Evolutionary conservation across 2,113 vertebrate genomes (phyloP).

Genomic region (Macheiramphus alcinus): DNA sequence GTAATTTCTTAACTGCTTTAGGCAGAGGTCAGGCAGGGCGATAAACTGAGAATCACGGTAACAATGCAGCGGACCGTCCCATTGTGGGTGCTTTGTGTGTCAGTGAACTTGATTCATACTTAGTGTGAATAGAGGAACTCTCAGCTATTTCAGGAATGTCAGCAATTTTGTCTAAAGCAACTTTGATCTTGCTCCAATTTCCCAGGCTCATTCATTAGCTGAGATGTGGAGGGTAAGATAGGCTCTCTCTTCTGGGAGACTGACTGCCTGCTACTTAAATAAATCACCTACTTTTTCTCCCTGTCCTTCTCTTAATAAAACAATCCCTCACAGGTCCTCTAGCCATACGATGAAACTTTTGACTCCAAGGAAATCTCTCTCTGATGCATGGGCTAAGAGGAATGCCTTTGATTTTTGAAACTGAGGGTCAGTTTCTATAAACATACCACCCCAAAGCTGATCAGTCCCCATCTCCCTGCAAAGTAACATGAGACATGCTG

Average conservation of each 20-base stretch:
- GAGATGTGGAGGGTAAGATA: slow-evolving; percentile 33
- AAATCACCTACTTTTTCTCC: slow-evolving; percentile 45
- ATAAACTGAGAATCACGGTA: slow-evolving; percentile 68
- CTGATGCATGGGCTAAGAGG: neutral
- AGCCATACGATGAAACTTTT: neutral
- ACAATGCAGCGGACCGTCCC: slow-evolving; percentile 50
- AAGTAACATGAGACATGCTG: neutral
- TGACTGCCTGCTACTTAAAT: slow-evolving; percentile 14
- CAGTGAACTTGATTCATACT: slow-evolving; percentile 75
- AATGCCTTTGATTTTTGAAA: slow-evolving; percentile 66
- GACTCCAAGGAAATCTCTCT: slow-evolving; percentile 31
- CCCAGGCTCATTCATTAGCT: slow-evolving; percentile 66
- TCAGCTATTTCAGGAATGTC: slow-evolving; percentile 74
- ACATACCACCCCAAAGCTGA: slow-evolving; percentile 48
- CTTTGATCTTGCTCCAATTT: slow-evolving; percentile 69
- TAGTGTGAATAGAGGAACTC: slow-evolving; percentile 63
- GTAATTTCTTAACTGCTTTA: slow-evolving; percentile 44
- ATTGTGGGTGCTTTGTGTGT: slow-evolving; percentile 43
- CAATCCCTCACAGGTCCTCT: neutral
- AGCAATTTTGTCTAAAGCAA: slow-evolving; percentile 68
- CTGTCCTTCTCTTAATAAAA: slow-evolving; percentile 33
- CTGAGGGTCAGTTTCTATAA: slow-evolving; percentile 34
- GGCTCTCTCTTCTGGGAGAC: slow-evolving; percentile 7
- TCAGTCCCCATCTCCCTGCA: neutral
- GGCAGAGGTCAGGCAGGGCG: slow-evolving; percentile 49